These are phyloP conservation scores for Sebastes cheni DNA, from an alignment of 2,797 vertebrate species.

Conservation along the genomic window DNA sequence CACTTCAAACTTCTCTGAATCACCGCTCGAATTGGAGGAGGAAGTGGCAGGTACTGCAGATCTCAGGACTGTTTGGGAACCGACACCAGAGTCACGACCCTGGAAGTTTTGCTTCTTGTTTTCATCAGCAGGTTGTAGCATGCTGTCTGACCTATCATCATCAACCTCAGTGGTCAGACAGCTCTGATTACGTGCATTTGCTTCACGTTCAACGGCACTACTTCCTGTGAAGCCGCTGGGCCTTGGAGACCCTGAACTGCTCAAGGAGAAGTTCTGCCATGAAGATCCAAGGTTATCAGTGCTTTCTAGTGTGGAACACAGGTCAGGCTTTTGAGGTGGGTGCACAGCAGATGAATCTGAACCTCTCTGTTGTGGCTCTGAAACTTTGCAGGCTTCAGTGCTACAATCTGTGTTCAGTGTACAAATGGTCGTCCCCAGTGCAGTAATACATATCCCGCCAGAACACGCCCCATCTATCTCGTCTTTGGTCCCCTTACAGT, in stretches of 20 bases:
- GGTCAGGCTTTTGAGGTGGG: background rate
- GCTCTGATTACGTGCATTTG: slow-evolving; percentile 7
- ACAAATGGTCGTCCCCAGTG: slow-evolving; percentile 84
- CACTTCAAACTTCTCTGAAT: slow-evolving; percentile 39
- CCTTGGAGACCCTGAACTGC: slow-evolving; percentile 53
- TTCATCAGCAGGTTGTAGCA: background rate
- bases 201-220: background rate
- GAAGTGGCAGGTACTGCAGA: background rate
- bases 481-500: slow-evolving; percentile 51
- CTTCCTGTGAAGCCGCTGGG: slow-evolving; percentile 24
- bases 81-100: background rate
- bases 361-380: background rate
- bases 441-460: slow-evolving; percentile 82
- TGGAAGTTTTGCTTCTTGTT: slow-evolving; percentile 9
- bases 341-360: background rate
- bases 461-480: background rate
- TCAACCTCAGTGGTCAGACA: slow-evolving; percentile 46
- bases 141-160: background rate
- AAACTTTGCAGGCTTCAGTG: slow-evolving; percentile 36
- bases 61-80: background rate
- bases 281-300: slow-evolving; percentile 71
- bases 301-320: slow-evolving; percentile 17
- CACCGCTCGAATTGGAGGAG: slow-evolving; percentile 9
- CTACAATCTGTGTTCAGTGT: slow-evolving; percentile 59
- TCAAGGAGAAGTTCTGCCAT: slow-evolving; percentile 82